phyloP scores from a whole-genome alignment of 2,888 invertebrate genomes.

The Ceraclea dissimilis region DNA sequence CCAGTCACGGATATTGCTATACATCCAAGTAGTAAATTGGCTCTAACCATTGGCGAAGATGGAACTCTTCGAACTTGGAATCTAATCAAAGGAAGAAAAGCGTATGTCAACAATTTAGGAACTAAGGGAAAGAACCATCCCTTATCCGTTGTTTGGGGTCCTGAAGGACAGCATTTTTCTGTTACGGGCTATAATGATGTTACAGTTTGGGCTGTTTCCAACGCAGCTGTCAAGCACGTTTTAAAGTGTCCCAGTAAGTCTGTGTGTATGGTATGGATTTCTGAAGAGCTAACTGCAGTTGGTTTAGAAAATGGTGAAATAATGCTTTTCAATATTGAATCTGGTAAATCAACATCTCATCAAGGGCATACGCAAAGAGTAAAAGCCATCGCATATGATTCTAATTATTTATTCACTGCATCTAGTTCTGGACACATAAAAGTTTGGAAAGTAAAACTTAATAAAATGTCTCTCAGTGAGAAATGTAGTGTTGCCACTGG shows the following conservation, averaged over 20 bases:
- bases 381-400: conserved; percentile 54
- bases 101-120: conserved; percentile 81
- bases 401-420: conserved; percentile 56
- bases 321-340: conserved; percentile 48
- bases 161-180: conserved; percentile 68
- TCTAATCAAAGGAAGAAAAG: conserved; percentile 82
- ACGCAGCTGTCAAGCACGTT: conserved; percentile 63
- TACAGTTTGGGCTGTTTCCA: conserved; percentile 74
- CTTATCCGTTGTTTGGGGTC: conserved; percentile 62
- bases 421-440: conserved; percentile 76
- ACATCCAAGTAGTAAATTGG: conserved; percentile 85
- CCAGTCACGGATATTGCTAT: conserved; percentile 68
- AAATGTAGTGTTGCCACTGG: conserved; percentile 55
- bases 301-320: conserved; percentile 72
- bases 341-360: conserved; percentile 41
- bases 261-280: conserved; percentile 61
- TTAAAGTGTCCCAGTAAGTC: conserved; percentile 64
- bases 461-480: conserved; percentile 39
- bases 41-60: conserved; percentile 80
- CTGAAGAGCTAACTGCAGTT: conserved; percentile 54
- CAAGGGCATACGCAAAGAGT: conserved; percentile 59
- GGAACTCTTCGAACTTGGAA: conserved; percentile 87
- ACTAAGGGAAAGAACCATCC: conserved; percentile 51
- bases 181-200: conserved; percentile 63
- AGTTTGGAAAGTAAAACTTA: conserved; percentile 51